Conservation (phyloP, 2,113 vertebrate species). For the Hydropotes inermis region DNA sequence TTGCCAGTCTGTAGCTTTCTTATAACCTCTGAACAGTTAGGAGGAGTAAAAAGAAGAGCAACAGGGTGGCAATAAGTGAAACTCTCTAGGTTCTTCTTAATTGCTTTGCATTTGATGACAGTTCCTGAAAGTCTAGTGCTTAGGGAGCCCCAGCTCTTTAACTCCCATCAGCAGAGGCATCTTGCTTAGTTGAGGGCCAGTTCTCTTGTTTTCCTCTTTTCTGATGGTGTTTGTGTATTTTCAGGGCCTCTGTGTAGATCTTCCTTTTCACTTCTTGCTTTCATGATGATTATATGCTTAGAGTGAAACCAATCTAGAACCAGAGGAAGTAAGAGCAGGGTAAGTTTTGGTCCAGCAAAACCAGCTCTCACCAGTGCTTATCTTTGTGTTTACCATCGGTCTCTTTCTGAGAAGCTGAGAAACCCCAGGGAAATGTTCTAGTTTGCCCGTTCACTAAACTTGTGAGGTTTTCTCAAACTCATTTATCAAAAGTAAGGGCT, state of each 20-base stretch:
- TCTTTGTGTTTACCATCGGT: neutral
- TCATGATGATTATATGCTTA: constrained; percentile 64
- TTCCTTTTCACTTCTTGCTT: constrained; percentile 81
- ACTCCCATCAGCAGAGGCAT: neutral
- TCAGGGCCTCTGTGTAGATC: neutral
- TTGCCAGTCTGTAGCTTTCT: neutral
- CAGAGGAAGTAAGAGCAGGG: constrained; percentile 60
- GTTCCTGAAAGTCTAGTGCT: neutral
- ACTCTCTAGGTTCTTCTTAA: neutral
- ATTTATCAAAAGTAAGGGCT: neutral
- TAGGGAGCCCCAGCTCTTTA: neutral
- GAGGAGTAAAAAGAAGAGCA: neutral
- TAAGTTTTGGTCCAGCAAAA: constrained; percentile 16
- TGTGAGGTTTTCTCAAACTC: constrained; percentile 8
- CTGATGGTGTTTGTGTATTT: constrained; percentile 35
- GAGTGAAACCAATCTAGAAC: constrained; percentile 43
- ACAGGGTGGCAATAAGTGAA: neutral
- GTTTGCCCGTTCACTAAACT: neutral
- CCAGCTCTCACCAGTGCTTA: neutral
- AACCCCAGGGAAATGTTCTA: neutral
- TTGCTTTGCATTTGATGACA: neutral
- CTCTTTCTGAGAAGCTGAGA: neutral
- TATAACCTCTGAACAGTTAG: neutral
- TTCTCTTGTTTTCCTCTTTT: neutral
- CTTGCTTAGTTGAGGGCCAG: fast-evolving